These are phyloP conservation scores for Platysternon megacephalum DNA, from an alignment of 2,113 vertebrate genomes.

Conservation along the genomic window DNA sequence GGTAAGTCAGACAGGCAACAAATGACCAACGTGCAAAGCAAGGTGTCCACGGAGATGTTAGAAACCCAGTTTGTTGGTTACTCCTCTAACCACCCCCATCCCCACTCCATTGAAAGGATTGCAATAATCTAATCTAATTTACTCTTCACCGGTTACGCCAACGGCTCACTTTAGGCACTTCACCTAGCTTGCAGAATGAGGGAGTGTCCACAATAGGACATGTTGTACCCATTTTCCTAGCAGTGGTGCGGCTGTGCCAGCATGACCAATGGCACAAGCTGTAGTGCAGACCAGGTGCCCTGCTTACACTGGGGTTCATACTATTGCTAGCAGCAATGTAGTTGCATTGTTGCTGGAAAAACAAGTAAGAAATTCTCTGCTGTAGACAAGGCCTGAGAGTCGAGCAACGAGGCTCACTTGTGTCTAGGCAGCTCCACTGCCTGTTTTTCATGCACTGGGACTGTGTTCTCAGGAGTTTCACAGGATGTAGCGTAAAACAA, in stretches of 20 bases:
- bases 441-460: not conserved
- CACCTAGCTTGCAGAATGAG: not conserved
- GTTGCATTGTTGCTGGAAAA: not conserved
- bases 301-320: not conserved
- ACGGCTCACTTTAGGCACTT: not conserved
- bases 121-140: too few species aligned
- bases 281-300: not conserved
- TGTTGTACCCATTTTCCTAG: slow-evolving; percentile 24
- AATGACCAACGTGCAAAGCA: not conserved
- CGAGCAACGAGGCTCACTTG: not conserved
- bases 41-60: not conserved
- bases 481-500: not conserved
- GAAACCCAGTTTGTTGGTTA: not conserved
- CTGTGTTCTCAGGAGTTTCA: not conserved
- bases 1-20: not conserved
- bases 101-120: not conserved
- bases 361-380: slow-evolving; percentile 23
- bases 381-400: not conserved
- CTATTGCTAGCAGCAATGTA: not conserved
- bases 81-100: not conserved
- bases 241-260: slow-evolving; percentile 5
- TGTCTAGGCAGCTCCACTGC: not conserved
- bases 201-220: not conserved
- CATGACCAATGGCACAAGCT: not conserved
- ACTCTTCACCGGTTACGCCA: not conserved